phyloP scores from a whole-genome alignment of 2,888 invertebrate species.

The Lucinisca nassula region DNA sequence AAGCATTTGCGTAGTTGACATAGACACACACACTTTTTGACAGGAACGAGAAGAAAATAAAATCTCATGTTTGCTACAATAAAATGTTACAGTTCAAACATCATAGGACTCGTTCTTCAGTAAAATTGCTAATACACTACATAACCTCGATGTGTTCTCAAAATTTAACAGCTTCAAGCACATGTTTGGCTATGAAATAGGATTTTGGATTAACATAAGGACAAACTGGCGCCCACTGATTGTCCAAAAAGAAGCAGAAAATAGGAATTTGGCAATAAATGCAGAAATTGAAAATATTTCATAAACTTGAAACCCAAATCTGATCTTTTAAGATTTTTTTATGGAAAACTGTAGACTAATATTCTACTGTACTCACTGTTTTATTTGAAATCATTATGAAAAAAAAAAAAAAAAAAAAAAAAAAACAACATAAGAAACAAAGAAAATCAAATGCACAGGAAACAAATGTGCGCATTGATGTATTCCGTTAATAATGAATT shows the following conservation, averaged over 20 bases:
- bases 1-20: not conserved
- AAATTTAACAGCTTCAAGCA: not conserved
- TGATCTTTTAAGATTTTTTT: no score
- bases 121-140: conserved; percentile 29
- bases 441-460: no score
- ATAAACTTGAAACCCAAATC: not conserved
- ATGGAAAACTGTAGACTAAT: no score
- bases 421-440: no score
- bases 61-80: conserved; percentile 22
- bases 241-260: not conserved
- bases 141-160: not conserved
- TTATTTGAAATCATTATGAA: no score
- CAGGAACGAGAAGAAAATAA: not conserved
- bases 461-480: no score
- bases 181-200: not conserved
- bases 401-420: no score
- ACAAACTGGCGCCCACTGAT: not conserved
- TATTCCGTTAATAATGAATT: no score
- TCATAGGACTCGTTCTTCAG: conserved; percentile 34
- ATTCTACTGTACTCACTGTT: no score
- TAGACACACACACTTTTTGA: not conserved
- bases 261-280: not conserved
- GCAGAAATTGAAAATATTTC: not conserved
- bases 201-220: not conserved
- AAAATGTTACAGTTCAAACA: conserved; percentile 46